Evolutionary conservation across 1,140 invertebrate species (phyloP).

Genomic region (Drosophila prosaltans): DNA sequence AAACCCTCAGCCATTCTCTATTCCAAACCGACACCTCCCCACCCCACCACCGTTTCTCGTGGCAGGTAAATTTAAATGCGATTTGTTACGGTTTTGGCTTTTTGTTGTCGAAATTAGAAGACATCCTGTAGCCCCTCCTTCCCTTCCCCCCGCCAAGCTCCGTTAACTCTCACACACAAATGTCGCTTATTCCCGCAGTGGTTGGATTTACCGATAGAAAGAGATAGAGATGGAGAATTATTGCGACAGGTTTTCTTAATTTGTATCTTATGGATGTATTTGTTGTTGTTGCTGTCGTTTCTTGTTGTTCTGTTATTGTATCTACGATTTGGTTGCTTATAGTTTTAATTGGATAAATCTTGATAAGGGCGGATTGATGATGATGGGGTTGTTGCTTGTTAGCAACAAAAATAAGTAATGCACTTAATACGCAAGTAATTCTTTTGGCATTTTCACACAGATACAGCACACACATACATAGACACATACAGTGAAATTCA

Average conservation of each 20-base stretch:
- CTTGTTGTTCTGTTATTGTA: not conserved
- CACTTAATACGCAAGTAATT: conserved; percentile 17
- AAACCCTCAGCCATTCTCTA: too few species aligned
- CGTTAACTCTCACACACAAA: not conserved
- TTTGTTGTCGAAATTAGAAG: conserved; percentile 68
- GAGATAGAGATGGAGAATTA: conserved; percentile 43
- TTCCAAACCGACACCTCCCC: not conserved
- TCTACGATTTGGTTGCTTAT: not conserved
- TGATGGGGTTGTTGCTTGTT: conserved; percentile 1
- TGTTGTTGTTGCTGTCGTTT: not conserved
- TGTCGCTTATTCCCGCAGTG: conserved; percentile 35
- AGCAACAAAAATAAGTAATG: conserved; percentile 1
- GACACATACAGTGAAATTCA: not conserved
- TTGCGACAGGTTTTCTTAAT: conserved; percentile 74
- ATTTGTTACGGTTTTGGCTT: conserved; percentile 81
- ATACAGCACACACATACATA: not conserved
- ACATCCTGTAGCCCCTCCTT: conserved; percentile 17
- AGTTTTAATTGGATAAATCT: conserved; percentile 33
- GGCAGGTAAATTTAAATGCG: conserved; percentile 82
- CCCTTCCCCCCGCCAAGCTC: too few species aligned
- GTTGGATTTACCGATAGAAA: conserved; percentile 19
- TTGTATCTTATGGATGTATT: conserved; percentile 43
- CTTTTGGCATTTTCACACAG: conserved; percentile 13
- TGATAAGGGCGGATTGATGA: not conserved
- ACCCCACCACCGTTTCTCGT: conserved; percentile 13